phyloP scores from a whole-genome alignment of 1,140 invertebrate genomes.

The Trachymyrmex cornetzi region DNA sequence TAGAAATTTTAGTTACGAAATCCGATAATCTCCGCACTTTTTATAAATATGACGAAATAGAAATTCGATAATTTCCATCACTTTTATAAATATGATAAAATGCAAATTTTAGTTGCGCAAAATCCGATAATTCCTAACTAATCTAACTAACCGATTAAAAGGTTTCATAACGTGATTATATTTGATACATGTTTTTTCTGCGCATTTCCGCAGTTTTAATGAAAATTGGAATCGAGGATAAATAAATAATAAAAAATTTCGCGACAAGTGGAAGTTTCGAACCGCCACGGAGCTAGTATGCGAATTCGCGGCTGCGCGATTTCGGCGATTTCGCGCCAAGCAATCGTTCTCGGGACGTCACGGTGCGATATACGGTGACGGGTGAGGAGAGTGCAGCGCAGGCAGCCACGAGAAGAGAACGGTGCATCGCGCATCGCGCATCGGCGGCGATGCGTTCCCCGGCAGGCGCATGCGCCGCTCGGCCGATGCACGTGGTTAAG shows the following conservation, averaged over 20 bases:
- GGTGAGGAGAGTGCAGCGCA: background rate
- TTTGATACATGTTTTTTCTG: background rate
- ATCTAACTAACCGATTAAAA: background rate
- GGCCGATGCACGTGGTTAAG: slow-evolving; percentile 86
- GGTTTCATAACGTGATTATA: background rate
- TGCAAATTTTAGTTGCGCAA: background rate
- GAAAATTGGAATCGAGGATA: background rate
- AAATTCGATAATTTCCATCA: no score
- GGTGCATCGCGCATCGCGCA: slow-evolving; percentile 65
- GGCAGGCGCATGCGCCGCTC: slow-evolving; percentile 82
- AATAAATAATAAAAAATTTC: background rate
- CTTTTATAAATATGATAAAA: no score
- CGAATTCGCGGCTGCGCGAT: background rate
- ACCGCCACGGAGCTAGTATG: background rate
- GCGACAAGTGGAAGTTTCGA: background rate
- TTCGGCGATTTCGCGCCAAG: slow-evolving; percentile 42
- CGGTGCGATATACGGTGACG: no score
- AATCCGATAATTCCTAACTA: slow-evolving; percentile 6
- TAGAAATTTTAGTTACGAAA: background rate
- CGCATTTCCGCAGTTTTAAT: background rate
- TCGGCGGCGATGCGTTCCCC: slow-evolving; percentile 57
- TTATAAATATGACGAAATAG: no score
- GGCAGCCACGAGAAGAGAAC: slow-evolving; percentile 22
- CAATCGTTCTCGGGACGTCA: slow-evolving; percentile 15
- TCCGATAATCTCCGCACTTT: background rate